Conservation (phyloP, 2,888 invertebrate genomes). For the Hemaris fuciformis region DNA sequence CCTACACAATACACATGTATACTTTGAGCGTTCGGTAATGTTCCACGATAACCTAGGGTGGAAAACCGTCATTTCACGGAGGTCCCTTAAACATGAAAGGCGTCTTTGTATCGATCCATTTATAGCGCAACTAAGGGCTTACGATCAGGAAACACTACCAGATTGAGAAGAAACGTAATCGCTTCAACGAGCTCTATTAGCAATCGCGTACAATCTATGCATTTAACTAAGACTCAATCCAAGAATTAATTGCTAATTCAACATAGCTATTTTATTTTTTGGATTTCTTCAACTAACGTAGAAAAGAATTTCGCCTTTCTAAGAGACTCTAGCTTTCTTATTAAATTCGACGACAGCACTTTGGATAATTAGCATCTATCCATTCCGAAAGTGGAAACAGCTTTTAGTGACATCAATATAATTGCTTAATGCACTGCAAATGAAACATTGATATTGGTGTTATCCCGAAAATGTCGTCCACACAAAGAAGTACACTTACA, state of each 20-base stretch:
- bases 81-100: background rate
- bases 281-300: background rate
- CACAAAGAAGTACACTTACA: background rate
- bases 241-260: background rate
- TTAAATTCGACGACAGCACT: slow-evolving; percentile 21
- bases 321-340: slow-evolving; percentile 7
- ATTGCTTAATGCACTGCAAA: slow-evolving; percentile 24
- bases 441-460: background rate
- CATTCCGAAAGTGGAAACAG: slow-evolving; percentile 18
- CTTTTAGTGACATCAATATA: slow-evolving; percentile 29
- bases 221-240: background rate
- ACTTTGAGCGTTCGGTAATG: background rate
- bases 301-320: background rate
- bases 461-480: background rate
- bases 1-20: background rate
- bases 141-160: background rate
- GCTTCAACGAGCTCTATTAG: too few relatives aligned
- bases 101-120: background rate
- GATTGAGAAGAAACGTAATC: too few relatives aligned
- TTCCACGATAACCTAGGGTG: background rate
- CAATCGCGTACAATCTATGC: too few relatives aligned
- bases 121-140: background rate
- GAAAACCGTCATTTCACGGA: background rate
- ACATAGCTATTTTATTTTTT: background rate
- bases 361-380: slow-evolving; percentile 25